Evolutionary conservation across 1,140 invertebrate genomes (phyloP).

Genomic region (Drosophila repleta): DNA sequence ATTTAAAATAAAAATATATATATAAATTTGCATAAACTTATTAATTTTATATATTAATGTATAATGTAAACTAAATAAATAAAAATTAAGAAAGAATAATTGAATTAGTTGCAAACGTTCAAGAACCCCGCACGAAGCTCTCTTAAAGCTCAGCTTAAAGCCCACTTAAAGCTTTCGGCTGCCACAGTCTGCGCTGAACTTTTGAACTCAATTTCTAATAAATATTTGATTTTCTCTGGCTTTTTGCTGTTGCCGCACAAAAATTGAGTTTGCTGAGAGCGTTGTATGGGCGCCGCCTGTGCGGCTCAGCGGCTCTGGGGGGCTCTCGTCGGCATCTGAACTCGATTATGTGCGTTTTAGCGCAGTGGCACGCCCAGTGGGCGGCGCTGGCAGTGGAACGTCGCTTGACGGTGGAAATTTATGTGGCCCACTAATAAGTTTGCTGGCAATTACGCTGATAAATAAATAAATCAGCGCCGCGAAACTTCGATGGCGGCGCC

Average conservation of each 20-base stretch:
- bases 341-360: constrained; percentile 10
- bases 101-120: no score
- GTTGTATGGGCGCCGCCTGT: no score
- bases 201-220: no score
- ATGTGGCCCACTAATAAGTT: constrained; percentile 60
- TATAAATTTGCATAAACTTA: no score
- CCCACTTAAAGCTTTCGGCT: not conserved
- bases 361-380: constrained; percentile 19
- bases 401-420: constrained; percentile 42
- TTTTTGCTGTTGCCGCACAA: no score
- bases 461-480: constrained; percentile 77
- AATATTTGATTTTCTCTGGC: not conserved
- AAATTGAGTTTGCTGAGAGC: no score
- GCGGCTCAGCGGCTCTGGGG: not conserved
- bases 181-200: no score
- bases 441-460: constrained; percentile 72
- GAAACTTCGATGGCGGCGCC: constrained; percentile 46
- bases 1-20: no score
- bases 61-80: no score
- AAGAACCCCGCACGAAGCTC: not conserved
- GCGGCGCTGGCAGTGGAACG: constrained; percentile 2
- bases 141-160: not conserved
- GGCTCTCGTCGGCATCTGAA: not conserved
- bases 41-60: no score
- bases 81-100: no score